Base-by-base conservation (phyloP, 1,140 invertebrate genomes). In the Macrostomum lignano region DNA sequence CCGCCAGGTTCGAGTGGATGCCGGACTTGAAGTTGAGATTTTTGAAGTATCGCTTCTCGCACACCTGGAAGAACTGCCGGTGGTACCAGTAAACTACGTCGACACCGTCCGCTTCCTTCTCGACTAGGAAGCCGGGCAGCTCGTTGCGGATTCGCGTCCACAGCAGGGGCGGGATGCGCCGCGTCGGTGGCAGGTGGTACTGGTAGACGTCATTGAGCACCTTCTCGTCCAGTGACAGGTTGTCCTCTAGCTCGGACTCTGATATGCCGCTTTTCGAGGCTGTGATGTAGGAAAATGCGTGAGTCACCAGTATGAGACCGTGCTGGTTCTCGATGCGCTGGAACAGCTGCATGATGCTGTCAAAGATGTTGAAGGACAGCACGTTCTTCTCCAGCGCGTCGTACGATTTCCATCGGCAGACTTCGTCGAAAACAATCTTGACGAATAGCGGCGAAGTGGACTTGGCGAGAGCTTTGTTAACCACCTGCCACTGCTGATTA, bases 11-110 rank as follows among this genome's bases (percentile, higher is more conserved):
- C 2, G 81, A 86, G 51, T 94, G 84, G 51, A 93, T 88, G 49
- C 84, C 86, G 47, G 72, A 73, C 0, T 78, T 73, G 68, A 86
- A 76, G 48, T 86, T 84, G 64, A 82, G 71, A 49, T 94, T 91
- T 49, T 79, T 84, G 54, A 94, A 93, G 52, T 94, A 96, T 26
- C 84, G 58, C 52, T 91, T 79, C 32, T 70, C 71, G 0, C 82
- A 49, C 2, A 51, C 51, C 35, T 56, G 49, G 17, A 52, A 51
- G 32, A 56, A 56, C 39, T 55, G 53, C 19, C 52, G 38, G 51
- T 91, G 81, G 51, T 88, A 91, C 86, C 86, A 94, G 51, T 84
- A 86, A 51, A 93, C 69, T 0, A 93, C 84, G 42, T 74, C 86
- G 0, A 93, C 81, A 0, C 82, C 84, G 47, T 91, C 84, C 0